A percentile compares a stretch with the other conserved stretches of the same genome.
These are phyloP conservation scores for Raja brachyura DNA, from an alignment of 2,113 vertebrate genomes.

Conservation along the genomic window DNA sequence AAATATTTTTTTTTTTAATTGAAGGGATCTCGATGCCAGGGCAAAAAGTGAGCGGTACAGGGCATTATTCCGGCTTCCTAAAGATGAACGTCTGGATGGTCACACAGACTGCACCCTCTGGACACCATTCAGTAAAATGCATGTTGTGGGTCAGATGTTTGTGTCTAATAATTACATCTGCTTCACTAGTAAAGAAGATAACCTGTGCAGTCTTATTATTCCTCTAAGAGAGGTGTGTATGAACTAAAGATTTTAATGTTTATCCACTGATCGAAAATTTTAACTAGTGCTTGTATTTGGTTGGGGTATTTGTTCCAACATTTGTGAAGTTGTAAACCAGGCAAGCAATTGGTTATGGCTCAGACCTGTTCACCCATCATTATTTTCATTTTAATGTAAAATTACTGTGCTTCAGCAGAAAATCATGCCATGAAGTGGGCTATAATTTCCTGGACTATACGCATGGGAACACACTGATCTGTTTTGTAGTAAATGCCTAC, in stretches of 20 bases:
- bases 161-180: constrained; percentile 98
- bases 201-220: constrained; percentile 90
- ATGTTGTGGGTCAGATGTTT: constrained; percentile 96
- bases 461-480: no score
- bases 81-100: constrained; percentile 91
- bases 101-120: constrained; percentile 96
- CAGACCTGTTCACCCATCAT: background rate
- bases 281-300: background rate
- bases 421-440: background rate
- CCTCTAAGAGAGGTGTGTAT: constrained; percentile 79
- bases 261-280: background rate
- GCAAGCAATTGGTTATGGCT: background rate
- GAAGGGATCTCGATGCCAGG: constrained; percentile 87
- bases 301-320: background rate
- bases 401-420: background rate
- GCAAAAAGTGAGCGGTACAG: constrained; percentile 93
- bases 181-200: constrained; percentile 94
- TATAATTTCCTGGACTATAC: background rate
- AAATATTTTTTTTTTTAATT: constrained; percentile 22
- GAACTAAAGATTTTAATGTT: background rate
- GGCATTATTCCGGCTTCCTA: constrained; percentile 84
- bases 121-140: constrained; percentile 97
- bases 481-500: no score
- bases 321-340: background rate
- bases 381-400: background rate